phyloP scores from a whole-genome alignment of 2,797 vertebrate species.

The Pteropus rufus region DNA sequence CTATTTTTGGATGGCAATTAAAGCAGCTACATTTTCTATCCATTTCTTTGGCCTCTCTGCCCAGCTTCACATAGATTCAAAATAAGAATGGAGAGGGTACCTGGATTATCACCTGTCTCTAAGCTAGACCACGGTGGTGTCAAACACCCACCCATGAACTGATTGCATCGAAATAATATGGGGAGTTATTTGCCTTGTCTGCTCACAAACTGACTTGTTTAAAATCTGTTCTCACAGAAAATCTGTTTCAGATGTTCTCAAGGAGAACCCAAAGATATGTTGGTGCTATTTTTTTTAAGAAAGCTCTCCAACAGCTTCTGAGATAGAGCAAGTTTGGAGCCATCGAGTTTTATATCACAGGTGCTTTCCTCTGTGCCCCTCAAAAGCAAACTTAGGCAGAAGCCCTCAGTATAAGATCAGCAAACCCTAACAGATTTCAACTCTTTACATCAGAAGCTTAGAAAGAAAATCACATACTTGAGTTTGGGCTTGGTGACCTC shows the following conservation, averaged over 20 bases:
- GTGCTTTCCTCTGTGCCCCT: not conserved
- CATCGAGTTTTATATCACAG: not conserved
- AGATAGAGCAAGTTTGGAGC: not conserved
- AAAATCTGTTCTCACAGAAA: not conserved
- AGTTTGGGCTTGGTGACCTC: conserved; percentile 8
- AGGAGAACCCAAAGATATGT: not conserved
- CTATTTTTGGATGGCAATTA: not conserved
- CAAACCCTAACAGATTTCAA: not conserved
- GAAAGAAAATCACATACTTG: conserved; percentile 52
- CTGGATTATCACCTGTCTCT: not conserved
- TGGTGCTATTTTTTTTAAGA: not conserved
- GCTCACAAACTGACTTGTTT: not conserved
- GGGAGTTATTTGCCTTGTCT: not conserved
- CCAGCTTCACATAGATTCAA: not conserved
- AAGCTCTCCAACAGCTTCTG: not conserved
- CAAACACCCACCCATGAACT: not conserved
- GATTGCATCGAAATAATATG: not conserved
- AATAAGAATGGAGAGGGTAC: not conserved
- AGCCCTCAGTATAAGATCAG: not conserved
- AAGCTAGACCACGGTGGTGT: not conserved
- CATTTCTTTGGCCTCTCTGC: not conserved
- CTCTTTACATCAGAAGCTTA: not conserved
- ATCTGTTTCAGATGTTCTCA: not conserved
- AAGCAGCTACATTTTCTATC: not conserved
- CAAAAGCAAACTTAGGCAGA: not conserved